phyloP scores from a whole-genome alignment of 37 sponge, comb jelly and placozoan species.

The Beroe forskalii region DNA sequence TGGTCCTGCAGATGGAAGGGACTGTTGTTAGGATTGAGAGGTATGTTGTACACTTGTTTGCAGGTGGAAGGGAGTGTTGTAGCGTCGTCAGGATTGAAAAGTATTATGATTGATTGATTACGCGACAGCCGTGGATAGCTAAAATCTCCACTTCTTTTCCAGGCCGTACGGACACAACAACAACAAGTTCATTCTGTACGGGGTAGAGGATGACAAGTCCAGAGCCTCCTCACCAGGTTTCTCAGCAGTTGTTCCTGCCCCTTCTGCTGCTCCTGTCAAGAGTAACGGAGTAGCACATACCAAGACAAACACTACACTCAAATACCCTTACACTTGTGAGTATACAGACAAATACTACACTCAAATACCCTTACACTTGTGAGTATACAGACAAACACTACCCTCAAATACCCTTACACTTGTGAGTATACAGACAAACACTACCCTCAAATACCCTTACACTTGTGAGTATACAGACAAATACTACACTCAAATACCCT shows the following conservation, averaged over 20 bases:
- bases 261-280: not conserved
- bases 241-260: not conserved
- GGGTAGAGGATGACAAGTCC: not conserved
- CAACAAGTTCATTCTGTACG: conserved; percentile 29
- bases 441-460: too few relatives aligned
- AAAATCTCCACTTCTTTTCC: not conserved
- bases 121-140: too few relatives aligned
- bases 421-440: too few relatives aligned
- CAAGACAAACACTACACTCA: not conserved
- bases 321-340: not conserved
- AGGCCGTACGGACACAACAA: conserved; percentile 12
- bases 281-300: not conserved
- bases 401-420: too few relatives aligned
- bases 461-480: too few relatives aligned
- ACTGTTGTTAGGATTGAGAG: conserved; percentile 39
- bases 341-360: too few relatives aligned
- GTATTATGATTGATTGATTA: too few relatives aligned
- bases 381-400: too few relatives aligned
- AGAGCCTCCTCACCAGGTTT: not conserved
- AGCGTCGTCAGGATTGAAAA: too few relatives aligned
- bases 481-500: too few relatives aligned
- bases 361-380: too few relatives aligned
- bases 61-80: not conserved
- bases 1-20: conserved; percentile 60
- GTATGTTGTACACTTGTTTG: not conserved